Conservation (phyloP, 2,113 vertebrate genomes). For the Cariama cristata region DNA sequence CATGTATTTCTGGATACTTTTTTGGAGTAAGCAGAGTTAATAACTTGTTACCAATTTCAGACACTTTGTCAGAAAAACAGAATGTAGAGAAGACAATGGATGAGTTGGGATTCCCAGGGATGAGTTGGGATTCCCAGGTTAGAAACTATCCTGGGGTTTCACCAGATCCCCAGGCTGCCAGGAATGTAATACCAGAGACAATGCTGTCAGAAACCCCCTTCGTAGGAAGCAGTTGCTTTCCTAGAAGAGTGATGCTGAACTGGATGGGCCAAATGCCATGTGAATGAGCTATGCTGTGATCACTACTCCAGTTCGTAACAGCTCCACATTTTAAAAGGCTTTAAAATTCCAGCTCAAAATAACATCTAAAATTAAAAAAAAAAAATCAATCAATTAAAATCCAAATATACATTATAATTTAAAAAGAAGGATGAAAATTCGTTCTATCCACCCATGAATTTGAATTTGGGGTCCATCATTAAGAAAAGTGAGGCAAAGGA, state of each 20-base stretch:
- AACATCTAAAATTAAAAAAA: not conserved
- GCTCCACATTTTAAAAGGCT: not conserved
- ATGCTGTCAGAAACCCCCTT: not conserved
- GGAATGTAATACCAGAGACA: not conserved
- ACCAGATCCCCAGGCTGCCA: not conserved
- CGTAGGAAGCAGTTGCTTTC: not conserved
- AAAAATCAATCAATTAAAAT: not conserved
- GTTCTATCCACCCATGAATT: not conserved
- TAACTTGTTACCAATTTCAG: not conserved
- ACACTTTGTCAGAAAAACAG: conserved; percentile 20
- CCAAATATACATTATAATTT: not conserved
- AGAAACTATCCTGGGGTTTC: not conserved
- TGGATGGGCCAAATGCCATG: not conserved
- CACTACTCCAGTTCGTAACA: not conserved
- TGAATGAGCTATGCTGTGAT: not conserved
- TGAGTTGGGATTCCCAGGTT: not conserved
- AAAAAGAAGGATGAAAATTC: not conserved
- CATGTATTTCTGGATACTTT: conserved; percentile 26
- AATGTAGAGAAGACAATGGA: not conserved
- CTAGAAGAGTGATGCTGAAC: not conserved
- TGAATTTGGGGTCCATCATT: not conserved
- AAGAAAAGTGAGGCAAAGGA: not conserved
- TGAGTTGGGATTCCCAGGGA: not conserved
- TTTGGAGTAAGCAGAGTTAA: not conserved
- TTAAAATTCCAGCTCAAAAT: not conserved